Percentiles rank a stretch among this genome's conserved stretches.
Conservation (phyloP, 2,888 invertebrate species). For the Tetrapedia diversipes region DNA sequence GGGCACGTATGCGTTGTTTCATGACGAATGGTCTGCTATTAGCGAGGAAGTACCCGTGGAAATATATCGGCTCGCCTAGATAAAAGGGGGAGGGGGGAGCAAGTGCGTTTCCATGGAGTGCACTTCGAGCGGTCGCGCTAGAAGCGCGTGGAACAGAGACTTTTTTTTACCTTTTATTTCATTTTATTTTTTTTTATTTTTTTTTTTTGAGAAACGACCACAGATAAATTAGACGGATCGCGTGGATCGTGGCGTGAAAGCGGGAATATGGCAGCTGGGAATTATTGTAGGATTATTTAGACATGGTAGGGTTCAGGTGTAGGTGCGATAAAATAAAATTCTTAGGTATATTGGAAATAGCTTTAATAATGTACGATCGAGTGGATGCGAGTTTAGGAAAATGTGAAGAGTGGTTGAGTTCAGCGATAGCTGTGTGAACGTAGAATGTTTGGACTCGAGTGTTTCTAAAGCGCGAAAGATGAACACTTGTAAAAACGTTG, state of each 20-base stretch:
- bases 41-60: conserved; percentile 15
- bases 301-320: too few species aligned
- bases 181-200: conserved; percentile 1
- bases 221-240: conserved; percentile 25
- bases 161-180: neutral
- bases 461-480: too few species aligned
- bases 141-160: too few species aligned
- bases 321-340: too few species aligned
- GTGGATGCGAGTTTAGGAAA: too few species aligned
- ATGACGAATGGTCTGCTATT: conserved; percentile 49
- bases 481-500: too few species aligned
- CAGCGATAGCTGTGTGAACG: too few species aligned
- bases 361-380: too few species aligned
- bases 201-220: too few species aligned
- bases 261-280: conserved; percentile 4
- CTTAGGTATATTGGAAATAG: too few species aligned
- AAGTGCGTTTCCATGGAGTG: neutral
- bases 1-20: conserved; percentile 48
- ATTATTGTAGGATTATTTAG: conserved; percentile 11
- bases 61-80: conserved; percentile 21
- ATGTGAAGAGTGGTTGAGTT: too few species aligned
- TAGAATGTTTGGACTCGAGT: too few species aligned
- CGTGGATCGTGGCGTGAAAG: conserved; percentile 6
- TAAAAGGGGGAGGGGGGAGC: neutral
- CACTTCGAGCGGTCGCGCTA: neutral